A percentile compares a stretch with the other conserved stretches of the same genome.
Evolutionary conservation across 2,113 vertebrate species (phyloP).

Genomic region (Cololabis saira): DNA sequence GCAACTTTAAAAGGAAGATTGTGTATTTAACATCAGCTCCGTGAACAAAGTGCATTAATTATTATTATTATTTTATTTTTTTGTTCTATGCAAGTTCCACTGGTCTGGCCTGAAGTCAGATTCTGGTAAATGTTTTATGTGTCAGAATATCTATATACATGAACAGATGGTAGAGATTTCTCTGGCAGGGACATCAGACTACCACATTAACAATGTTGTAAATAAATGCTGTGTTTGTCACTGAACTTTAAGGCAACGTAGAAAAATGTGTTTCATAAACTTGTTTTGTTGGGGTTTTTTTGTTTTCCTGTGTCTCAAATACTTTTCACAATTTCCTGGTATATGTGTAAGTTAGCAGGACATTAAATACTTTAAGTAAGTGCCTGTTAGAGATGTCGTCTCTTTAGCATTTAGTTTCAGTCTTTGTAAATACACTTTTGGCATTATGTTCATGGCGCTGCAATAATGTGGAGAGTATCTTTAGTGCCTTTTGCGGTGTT

Average conservation of each 20-base stretch:
- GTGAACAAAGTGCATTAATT: neutral
- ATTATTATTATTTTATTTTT: too few relatives aligned
- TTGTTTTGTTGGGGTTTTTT: too few relatives aligned
- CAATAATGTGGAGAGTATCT: too few relatives aligned
- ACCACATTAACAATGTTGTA: constrained; percentile 13
- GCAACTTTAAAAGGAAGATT: neutral
- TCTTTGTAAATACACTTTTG: constrained; percentile 16
- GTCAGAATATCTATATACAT: neutral
- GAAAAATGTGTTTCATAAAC: neutral
- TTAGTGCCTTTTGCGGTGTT: neutral
- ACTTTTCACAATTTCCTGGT: neutral
- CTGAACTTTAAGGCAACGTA: too few relatives aligned
- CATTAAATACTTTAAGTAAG: too few relatives aligned
- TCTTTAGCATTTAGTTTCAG: too few relatives aligned
- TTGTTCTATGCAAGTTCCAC: constrained; percentile 3
- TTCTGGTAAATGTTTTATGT: neutral
- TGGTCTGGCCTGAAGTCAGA: neutral
- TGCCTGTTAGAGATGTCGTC: too few relatives aligned
- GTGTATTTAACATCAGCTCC: neutral
- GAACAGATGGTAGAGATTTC: neutral
- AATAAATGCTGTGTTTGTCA: constrained; percentile 2
- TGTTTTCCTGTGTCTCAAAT: too few relatives aligned
- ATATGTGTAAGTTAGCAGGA: neutral
- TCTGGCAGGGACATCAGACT: neutral
- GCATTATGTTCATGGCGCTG: neutral